Percentiles rank a stretch among this genome's conserved stretches.
Evolutionary conservation across 2,797 vertebrate species (phyloP).

Genomic region (Mus spretus): DNA sequence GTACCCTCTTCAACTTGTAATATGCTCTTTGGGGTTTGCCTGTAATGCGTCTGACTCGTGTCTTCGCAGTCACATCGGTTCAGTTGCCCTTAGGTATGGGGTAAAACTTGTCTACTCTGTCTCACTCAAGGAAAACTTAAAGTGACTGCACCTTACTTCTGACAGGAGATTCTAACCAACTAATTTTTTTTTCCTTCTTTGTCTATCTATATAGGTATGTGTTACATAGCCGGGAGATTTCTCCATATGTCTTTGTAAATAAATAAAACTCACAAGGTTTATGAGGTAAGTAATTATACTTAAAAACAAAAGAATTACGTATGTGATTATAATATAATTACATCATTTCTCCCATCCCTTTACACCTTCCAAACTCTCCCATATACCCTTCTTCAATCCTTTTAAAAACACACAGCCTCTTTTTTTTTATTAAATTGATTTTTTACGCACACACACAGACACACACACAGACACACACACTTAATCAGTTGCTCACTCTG

Average conservation of each 20-base stretch:
- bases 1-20: constrained; percentile 75
- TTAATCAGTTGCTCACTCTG: background rate
- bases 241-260: background rate
- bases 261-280: background rate
- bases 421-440: background rate
- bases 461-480: too few species aligned
- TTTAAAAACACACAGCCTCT: too few species aligned
- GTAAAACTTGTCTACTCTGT: constrained; percentile 46
- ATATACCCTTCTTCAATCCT: background rate
- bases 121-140: background rate
- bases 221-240: background rate
- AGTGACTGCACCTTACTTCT: background rate
- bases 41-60: constrained; percentile 49
- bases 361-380: background rate
- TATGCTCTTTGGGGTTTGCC: constrained; percentile 62
- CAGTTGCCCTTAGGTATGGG: constrained; percentile 25
- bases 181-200: background rate
- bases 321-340: background rate
- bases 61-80: constrained; percentile 36
- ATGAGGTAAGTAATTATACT: background rate
- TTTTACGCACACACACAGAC: background rate
- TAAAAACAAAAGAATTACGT: background rate
- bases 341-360: background rate
- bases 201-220: background rate
- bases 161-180: background rate